Evolutionary conservation across 2,888 invertebrate genomes (phyloP).

Genomic region (Eretmocerus hayati): DNA sequence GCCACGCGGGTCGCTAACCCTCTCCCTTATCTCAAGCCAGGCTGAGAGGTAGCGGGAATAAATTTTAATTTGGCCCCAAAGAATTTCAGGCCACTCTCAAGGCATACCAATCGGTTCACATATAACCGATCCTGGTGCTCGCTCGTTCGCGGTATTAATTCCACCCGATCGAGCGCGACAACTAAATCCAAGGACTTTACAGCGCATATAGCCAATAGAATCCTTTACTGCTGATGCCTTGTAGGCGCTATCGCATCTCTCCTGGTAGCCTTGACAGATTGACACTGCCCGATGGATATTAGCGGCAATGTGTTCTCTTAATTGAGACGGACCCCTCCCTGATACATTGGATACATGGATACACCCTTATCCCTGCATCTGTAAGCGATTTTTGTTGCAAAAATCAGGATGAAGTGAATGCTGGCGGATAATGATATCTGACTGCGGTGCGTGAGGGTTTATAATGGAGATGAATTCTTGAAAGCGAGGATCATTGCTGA

Average conservation of each 20-base stretch:
- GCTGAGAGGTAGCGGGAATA: constrained; percentile 30
- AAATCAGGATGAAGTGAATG: too few relatives aligned
- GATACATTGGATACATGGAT: too few relatives aligned
- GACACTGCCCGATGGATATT: constrained; percentile 42
- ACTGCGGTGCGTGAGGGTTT: too few relatives aligned
- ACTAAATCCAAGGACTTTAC: constrained; percentile 34
- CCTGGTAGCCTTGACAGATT: constrained; percentile 37
- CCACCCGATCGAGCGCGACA: constrained; percentile 38
- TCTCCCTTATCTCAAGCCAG: constrained; percentile 25
- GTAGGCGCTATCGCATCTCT: not conserved
- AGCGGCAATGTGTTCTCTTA: too few relatives aligned
- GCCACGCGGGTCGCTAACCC: not conserved
- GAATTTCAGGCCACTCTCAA: constrained; percentile 14
- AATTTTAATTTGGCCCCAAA: constrained; percentile 26
- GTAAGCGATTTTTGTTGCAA: too few relatives aligned
- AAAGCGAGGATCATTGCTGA: too few relatives aligned
- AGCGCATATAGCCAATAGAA: not conserved
- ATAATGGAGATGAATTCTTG: too few relatives aligned
- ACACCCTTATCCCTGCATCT: too few relatives aligned
- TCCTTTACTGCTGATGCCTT: not conserved
- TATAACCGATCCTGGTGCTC: constrained; percentile 7
- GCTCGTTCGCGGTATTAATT: constrained; percentile 29
- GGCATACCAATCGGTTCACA: not conserved
- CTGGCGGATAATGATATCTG: too few relatives aligned
- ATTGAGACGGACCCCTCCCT: too few relatives aligned